Percentiles rank a stretch among this genome's conserved stretches.
Conservation (phyloP, 1,140 invertebrate species). For the Gonioctena quinquepunctata region DNA sequence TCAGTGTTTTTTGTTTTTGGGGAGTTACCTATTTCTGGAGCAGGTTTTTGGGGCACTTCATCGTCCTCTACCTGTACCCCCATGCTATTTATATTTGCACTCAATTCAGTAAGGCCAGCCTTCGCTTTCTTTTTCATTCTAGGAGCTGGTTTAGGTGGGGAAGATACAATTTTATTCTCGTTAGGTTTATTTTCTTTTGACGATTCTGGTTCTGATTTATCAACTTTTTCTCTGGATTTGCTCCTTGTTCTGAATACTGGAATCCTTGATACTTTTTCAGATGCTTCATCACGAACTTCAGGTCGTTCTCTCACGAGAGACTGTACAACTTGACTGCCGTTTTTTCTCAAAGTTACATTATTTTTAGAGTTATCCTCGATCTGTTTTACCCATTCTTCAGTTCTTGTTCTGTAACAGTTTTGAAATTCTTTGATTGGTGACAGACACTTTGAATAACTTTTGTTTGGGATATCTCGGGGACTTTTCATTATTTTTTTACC, state of each 20-base stretch:
- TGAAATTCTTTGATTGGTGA: too few species aligned
- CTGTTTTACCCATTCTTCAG: neutral
- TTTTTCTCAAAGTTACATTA: neutral
- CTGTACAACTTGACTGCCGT: neutral
- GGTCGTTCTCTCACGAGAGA: neutral
- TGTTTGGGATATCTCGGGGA: too few species aligned
- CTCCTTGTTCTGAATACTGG: neutral
- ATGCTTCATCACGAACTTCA: neutral
- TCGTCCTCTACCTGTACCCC: too few species aligned
- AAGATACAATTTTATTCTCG: neutral
- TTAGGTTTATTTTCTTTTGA: neutral
- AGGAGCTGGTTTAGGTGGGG: neutral
- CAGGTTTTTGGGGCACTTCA: too few species aligned
- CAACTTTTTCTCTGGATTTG: constrained; percentile 1
- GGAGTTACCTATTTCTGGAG: too few species aligned
- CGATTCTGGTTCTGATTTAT: neutral
- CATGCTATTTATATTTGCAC: too few species aligned
- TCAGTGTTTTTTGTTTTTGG: too few species aligned
- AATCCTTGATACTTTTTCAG: neutral
- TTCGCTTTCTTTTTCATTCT: neutral
- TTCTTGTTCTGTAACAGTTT: too few species aligned
- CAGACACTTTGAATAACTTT: too few species aligned
- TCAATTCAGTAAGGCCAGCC: neutral
- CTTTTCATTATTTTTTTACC: too few species aligned
- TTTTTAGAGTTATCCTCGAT: too few species aligned